Evolutionary conservation across 2,888 invertebrate genomes (phyloP), one percentile per base, ranked within the genome.

Genomic region (Augochlorella aurata): DNA sequence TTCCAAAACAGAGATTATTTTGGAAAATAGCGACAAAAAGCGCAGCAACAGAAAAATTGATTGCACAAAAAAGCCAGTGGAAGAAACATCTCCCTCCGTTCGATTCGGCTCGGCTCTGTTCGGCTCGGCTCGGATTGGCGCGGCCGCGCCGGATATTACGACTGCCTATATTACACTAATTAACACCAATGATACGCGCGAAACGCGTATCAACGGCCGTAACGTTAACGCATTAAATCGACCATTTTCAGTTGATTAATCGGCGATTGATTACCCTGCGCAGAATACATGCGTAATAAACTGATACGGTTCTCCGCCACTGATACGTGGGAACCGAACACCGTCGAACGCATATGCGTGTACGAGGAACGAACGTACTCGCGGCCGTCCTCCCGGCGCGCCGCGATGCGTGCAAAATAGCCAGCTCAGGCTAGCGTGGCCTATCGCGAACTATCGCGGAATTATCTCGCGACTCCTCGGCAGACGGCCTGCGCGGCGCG

Each of bases 191-290:
- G 73, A 78, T 77, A 79, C 81, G 79, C 76, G 79, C 80, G 82
- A 81, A 83, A 74, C 77, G 74, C 79, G 75, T 83, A 85, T 84
- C 87, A 82, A 77, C 79, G 82, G 70, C 63, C 86, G 82, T 86
- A 86, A 89, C 85, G 80, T 88, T 87, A 88, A 85, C 88, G 89
- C 89, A 89, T 89, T 88, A 89, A 88, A 88, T 88, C 86, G 88
- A 83, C 77, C 88, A 88, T 89, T 88, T 87, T 85, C 89, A 88
- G 81, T 82, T 88, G 88, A 89, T 88, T 88, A 88, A 88, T 88
- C 86, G 82, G 80, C 86, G 89, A 88, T 89, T 88, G 89, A 88
- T 88, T 84, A 88, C 89, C 85, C 88, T 87, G 87, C 88, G 86
- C 87, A 87, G 84, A 77, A 82, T 82, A 83, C 83, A 82, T 77